Evolutionary conservation across 37 sponge, comb jelly and placozoan genomes (phyloP).

Genomic region (Theonella swinhoei): DNA sequence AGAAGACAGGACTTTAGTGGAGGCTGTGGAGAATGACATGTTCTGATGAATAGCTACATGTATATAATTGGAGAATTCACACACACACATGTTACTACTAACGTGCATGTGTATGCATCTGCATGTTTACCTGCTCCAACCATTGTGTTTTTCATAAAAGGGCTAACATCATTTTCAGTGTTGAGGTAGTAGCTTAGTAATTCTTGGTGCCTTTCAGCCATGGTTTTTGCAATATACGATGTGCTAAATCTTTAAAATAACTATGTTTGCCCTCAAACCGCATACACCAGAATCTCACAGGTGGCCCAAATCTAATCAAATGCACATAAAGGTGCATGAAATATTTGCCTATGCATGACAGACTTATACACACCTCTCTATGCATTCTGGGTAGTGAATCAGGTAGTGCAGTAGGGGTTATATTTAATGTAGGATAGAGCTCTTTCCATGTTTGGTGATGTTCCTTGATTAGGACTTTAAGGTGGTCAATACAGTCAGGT

Average conservation of each 20-base stretch:
- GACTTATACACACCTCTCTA: conserved; percentile 27
- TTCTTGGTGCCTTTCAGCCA: conserved; percentile 50
- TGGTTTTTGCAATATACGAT: conserved; percentile 40
- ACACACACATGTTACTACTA: too few relatives aligned
- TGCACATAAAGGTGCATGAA: not conserved
- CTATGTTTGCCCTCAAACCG: conserved; percentile 68
- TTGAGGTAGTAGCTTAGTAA: conserved; percentile 44
- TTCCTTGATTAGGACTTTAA: conserved; percentile 14
- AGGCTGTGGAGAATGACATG: too few relatives aligned
- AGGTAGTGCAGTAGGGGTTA: conserved; percentile 69
- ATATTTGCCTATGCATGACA: not conserved
- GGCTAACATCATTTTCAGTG: conserved; percentile 1
- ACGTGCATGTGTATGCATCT: too few relatives aligned
- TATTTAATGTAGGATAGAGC: conserved; percentile 37
- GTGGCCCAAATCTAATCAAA: conserved; percentile 74
- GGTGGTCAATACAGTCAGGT: conserved; percentile 4
- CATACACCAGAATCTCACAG: conserved; percentile 65
- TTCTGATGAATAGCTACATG: too few relatives aligned
- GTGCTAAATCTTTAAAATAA: conserved; percentile 52
- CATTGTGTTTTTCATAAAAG: too few relatives aligned
- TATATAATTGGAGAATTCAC: too few relatives aligned
- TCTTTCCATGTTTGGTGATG: conserved; percentile 42
- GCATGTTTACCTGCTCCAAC: too few relatives aligned
- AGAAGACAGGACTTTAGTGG: too few relatives aligned
- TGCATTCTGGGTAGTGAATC: conserved; percentile 62